Evolutionary conservation across 2,888 invertebrate genomes (phyloP), one percentile per base, ranked within the genome.

Genomic region (Eudemis profundana): DNA sequence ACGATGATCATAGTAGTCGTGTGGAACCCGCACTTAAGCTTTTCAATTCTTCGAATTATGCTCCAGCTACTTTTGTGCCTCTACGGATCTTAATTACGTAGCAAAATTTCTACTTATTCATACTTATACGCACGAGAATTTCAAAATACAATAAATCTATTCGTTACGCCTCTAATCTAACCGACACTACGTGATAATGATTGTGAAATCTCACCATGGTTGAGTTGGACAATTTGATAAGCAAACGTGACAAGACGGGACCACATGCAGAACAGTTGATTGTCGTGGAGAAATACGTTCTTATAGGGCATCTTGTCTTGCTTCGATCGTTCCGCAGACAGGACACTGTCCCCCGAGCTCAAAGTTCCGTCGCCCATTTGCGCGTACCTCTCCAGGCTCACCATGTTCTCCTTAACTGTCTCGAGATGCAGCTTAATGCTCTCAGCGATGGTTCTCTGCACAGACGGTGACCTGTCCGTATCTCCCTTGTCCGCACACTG

Each of bases 201-300:
- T n/a, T 21, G 7, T 3, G 3, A 14, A n/a, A 49, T 19, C 76
- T 77, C 72, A 90, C 90, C 90, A 61, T 85, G 87, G 67, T 87
- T 87, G 14, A 86, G 72, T 68, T 85, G 82, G 54, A 87, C 80
- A 8, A 87, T 73, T 75, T 89, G 85, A 72, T 88, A 87, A 5
- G 91, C 89, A 68, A 90, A 89, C 3, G 86, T 82, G 10, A 92
- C 90, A 42, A 92, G 69, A 68, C 83, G 85, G 1, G 87, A 79
- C 91, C 91, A 92, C 59, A 88, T 73, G 12, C 75, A 69, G 27
- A 78, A 68, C 5, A 83, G 33, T 62, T 78, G 78, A 56, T 77
- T 77, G 36, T 82, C 81, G 50, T 71, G 68, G 14, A 78, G 72
- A 19, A 71, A 72, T 5, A 68, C 66, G 44, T 65, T 69, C 51